phyloP scores from a whole-genome alignment of 23 tunicate species.

The Halocynthia aurantium region DNA sequence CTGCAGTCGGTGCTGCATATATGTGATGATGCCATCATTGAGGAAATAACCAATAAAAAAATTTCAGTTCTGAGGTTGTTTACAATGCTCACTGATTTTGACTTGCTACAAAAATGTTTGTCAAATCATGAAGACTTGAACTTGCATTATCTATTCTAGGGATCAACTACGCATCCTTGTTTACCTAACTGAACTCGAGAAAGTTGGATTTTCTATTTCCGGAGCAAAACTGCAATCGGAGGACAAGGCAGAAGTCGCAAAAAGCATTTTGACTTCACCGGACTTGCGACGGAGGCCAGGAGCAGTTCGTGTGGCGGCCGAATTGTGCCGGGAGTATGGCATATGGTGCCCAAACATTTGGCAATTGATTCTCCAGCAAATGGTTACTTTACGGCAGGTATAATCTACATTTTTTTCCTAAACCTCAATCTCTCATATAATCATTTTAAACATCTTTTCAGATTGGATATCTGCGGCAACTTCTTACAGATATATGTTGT shows the following conservation, averaged over 20 bases:
- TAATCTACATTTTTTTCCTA: neutral
- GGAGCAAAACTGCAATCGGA: slow-evolving; percentile 24
- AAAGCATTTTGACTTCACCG: slow-evolving; percentile 48
- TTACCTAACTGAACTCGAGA: slow-evolving; percentile 49
- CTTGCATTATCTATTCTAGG: slow-evolving; percentile 7
- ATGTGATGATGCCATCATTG: slow-evolving; percentile 28
- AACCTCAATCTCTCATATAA: slow-evolving; percentile 1
- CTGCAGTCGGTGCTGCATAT: slow-evolving; percentile 49
- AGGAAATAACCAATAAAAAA: slow-evolving; percentile 4
- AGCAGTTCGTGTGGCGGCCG: slow-evolving; percentile 60
- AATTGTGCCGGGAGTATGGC: slow-evolving; percentile 64
- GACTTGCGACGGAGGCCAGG: slow-evolving; percentile 45
- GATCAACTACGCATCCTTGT: slow-evolving; percentile 42
- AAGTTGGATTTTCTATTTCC: slow-evolving; percentile 40
- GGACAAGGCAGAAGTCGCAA: slow-evolving; percentile 40
- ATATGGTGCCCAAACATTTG: slow-evolving; percentile 42
- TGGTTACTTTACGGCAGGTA: slow-evolving; percentile 58
- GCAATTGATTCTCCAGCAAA: slow-evolving; percentile 57
- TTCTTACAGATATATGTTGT: slow-evolving; percentile 14
- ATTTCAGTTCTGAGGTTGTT: slow-evolving; percentile 5
- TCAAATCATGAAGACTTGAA: neutral
- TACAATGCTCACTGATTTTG: neutral
- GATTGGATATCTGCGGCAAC: slow-evolving; percentile 10
- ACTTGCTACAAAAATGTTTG: neutral
- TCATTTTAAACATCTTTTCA: slow-evolving; percentile 5